These are phyloP conservation scores for Arothron firmamentum DNA, from an alignment of 2,113 vertebrate genomes.

Conservation along the genomic window DNA sequence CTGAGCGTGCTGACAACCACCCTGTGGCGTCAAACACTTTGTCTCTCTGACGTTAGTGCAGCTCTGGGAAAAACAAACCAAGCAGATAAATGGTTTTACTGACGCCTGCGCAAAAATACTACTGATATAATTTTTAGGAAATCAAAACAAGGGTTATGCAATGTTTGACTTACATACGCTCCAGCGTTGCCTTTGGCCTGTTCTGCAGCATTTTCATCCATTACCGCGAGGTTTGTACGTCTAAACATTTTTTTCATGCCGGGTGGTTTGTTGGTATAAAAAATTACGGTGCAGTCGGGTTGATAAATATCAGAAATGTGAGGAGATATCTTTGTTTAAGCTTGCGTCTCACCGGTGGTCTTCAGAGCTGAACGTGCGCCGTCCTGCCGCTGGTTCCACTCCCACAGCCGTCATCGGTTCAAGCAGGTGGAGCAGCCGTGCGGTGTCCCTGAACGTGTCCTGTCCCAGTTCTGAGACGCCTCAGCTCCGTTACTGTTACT, in stretches of 20 bases:
- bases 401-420: too few species aligned
- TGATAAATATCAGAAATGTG: conserved; percentile 3
- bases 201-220: conserved; percentile 26
- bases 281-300: not conserved
- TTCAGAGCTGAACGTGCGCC: not conserved
- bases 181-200: conserved; percentile 32
- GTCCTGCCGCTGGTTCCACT: not conserved
- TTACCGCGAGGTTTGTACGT: conserved; percentile 1
- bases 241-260: conserved; percentile 2
- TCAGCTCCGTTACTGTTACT: too few species aligned
- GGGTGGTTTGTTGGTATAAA: conserved; percentile 18
- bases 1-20: conserved; percentile 33
- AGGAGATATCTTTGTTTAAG: conserved; percentile 8
- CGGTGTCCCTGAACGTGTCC: too few species aligned
- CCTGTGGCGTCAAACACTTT: conserved; percentile 23
- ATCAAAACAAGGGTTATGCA: conserved; percentile 27
- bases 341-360: not conserved
- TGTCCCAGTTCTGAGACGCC: too few species aligned
- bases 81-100: conserved; percentile 22
- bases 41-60: conserved; percentile 33
- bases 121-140: conserved; percentile 36
- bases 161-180: conserved; percentile 15
- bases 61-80: conserved; percentile 34
- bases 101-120: conserved; percentile 35
- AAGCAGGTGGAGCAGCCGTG: too few species aligned